A percentile compares a stretch with the other conserved stretches of the same genome.
Evolutionary conservation across 2,888 invertebrate species (phyloP).

Genomic region (Cremastinae sp.): DNA sequence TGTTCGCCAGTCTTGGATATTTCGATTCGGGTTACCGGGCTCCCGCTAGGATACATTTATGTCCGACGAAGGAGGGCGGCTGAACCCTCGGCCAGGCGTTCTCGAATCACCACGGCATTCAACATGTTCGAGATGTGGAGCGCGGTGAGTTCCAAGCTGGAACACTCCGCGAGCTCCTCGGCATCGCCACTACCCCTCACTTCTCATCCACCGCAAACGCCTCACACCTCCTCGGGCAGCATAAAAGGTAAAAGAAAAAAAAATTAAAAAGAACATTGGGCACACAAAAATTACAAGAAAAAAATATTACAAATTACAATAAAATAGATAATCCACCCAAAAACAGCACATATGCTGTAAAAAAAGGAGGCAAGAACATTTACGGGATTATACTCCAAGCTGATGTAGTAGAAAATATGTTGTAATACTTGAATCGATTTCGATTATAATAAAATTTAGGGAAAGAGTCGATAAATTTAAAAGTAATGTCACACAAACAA

Average conservation of each 20-base stretch:
- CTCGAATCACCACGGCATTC: slow-evolving; percentile 76
- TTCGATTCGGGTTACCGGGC: slow-evolving; percentile 25
- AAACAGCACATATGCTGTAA: too few relatives aligned
- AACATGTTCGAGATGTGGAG: slow-evolving; percentile 93
- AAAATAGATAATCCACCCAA: too few relatives aligned
- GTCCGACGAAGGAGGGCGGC: slow-evolving; percentile 49
- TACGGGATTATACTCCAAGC: not conserved
- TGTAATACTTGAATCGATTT: too few relatives aligned
- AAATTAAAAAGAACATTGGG: not conserved
- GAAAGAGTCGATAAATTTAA: too few relatives aligned
- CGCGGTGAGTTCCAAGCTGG: slow-evolving; percentile 88
- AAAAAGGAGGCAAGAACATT: too few relatives aligned
- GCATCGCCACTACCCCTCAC: slow-evolving; percentile 78
- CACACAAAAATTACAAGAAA: too few relatives aligned
- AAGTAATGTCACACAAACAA: too few relatives aligned
- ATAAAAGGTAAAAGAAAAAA: slow-evolving; percentile 86
- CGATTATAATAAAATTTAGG: too few relatives aligned
- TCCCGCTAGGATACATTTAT: slow-evolving; percentile 37
- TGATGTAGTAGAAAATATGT: too few relatives aligned
- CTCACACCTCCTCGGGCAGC: slow-evolving; percentile 90
- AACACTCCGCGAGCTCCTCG: slow-evolving; percentile 81
- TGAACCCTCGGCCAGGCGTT: slow-evolving; percentile 34
- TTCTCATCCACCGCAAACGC: slow-evolving; percentile 85
- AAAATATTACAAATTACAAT: not conserved
- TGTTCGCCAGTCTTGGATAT: slow-evolving; percentile 35